Evolutionary conservation across 1,140 invertebrate genomes (phyloP).

Genomic region (Formica exsecta): DNA sequence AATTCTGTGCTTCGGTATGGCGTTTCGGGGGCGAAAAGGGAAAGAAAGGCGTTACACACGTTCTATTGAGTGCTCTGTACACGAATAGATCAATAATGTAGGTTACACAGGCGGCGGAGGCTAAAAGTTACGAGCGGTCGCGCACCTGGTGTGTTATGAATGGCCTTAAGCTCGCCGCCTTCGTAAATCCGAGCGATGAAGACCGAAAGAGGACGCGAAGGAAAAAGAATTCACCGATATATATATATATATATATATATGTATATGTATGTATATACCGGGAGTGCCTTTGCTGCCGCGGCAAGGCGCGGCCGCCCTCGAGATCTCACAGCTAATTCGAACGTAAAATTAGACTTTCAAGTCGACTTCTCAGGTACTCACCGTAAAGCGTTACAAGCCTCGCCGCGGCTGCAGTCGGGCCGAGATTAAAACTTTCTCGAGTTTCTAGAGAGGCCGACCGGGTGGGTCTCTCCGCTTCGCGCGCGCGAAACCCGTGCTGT

Average conservation of each 20-base stretch:
- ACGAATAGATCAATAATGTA: constrained; percentile 63
- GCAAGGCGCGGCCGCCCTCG: neutral
- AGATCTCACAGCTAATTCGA: constrained; percentile 59
- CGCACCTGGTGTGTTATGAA: constrained; percentile 67
- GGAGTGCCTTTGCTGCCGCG: neutral
- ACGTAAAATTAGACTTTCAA: constrained; percentile 72
- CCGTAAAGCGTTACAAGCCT: constrained; percentile 68
- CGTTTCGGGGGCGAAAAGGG: constrained; percentile 8
- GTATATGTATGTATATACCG: neutral
- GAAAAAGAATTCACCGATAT: constrained; percentile 46
- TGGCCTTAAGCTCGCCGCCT: constrained; percentile 29
- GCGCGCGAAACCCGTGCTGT: constrained; percentile 38
- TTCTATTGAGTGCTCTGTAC: constrained; percentile 31
- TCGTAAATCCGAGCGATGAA: constrained; percentile 60
- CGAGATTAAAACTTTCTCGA: constrained; percentile 72
- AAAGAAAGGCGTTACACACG: constrained; percentile 23
- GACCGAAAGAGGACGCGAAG: neutral
- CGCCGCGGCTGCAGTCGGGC: constrained; percentile 57
- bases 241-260: no score
- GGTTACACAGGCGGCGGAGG: constrained; percentile 37
- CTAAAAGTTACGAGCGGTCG: constrained; percentile 37
- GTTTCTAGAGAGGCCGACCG: constrained; percentile 37
- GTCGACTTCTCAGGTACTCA: constrained; percentile 63
- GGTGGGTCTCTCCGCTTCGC: no score
- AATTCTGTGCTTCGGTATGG: neutral